These are phyloP conservation scores for Gymnocypris eckloni DNA, from an alignment of 2,797 vertebrate genomes.

Conservation along the genomic window DNA sequence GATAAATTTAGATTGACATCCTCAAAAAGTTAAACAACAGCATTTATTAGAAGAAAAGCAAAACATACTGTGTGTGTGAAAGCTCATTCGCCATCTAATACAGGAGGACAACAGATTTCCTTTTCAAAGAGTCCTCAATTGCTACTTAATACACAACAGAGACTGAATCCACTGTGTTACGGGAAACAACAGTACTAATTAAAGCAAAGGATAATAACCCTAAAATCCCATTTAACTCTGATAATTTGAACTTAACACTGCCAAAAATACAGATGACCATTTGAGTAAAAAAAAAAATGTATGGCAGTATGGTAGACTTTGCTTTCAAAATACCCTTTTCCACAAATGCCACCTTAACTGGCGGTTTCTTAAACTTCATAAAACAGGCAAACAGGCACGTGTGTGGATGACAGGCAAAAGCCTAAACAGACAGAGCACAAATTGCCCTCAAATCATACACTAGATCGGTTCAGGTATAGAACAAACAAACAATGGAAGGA, in stretches of 20 bases:
- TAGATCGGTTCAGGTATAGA: conserved; percentile 6
- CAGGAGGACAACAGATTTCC: neutral
- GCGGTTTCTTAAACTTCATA: neutral
- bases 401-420: conserved; percentile 11
- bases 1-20: conserved; percentile 10
- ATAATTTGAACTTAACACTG: neutral
- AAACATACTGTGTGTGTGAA: conserved; percentile 5
- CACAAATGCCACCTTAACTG: neutral
- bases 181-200: neutral
- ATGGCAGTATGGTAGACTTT: neutral
- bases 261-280: neutral
- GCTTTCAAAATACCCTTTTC: neutral
- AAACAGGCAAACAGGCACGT: conserved; percentile 15
- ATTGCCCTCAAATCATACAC: conserved; percentile 7
- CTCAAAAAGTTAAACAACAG: conserved; percentile 19
- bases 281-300: neutral
- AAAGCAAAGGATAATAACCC: neutral
- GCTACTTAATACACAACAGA: conserved; percentile 19
- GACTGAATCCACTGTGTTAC: neutral
- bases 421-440: neutral
- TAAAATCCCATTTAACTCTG: conserved; percentile 14
- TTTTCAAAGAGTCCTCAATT: conserved; percentile 2
- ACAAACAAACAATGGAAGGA: conserved; percentile 11
- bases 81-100: conserved; percentile 34
- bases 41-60: conserved; percentile 11